A percentile compares a stretch with the other conserved stretches of the same genome.
Evolutionary conservation across 2,113 vertebrate species (phyloP).

Genomic region (Marmota monax): DNA sequence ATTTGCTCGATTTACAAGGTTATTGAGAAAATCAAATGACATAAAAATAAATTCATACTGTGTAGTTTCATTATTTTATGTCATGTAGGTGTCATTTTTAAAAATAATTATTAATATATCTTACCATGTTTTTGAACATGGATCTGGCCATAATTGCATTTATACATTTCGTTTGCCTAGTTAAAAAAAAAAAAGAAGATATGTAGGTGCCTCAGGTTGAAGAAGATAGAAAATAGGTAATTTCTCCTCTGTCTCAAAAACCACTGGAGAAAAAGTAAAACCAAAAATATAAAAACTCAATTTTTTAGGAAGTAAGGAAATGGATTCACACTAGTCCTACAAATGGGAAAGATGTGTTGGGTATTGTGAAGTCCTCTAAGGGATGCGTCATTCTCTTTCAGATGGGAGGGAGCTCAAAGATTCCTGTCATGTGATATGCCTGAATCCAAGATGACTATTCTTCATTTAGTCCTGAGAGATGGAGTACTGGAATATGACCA

Average conservation of each 20-base stretch:
- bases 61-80: conserved; percentile 28
- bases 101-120: conserved; percentile 43
- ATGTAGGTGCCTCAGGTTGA: conserved; percentile 1
- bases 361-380: neutral
- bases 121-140: conserved; percentile 33
- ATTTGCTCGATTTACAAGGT: conserved; percentile 69
- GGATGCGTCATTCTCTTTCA: neutral
- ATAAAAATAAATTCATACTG: conserved; percentile 40
- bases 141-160: conserved; percentile 64
- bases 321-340: neutral
- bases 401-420: neutral
- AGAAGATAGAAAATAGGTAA: neutral
- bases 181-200: neutral
- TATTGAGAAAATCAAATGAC: conserved; percentile 63
- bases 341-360: neutral
- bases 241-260: neutral
- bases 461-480: neutral
- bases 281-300: neutral
- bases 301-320: neutral
- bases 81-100: conserved; percentile 13
- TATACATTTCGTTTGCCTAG: conserved; percentile 40
- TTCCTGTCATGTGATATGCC: neutral
- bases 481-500: neutral
- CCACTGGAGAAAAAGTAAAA: neutral
- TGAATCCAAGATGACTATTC: neutral